Evolutionary conservation across 2,888 invertebrate genomes (phyloP).

Genomic region (Andrena marginata): DNA sequence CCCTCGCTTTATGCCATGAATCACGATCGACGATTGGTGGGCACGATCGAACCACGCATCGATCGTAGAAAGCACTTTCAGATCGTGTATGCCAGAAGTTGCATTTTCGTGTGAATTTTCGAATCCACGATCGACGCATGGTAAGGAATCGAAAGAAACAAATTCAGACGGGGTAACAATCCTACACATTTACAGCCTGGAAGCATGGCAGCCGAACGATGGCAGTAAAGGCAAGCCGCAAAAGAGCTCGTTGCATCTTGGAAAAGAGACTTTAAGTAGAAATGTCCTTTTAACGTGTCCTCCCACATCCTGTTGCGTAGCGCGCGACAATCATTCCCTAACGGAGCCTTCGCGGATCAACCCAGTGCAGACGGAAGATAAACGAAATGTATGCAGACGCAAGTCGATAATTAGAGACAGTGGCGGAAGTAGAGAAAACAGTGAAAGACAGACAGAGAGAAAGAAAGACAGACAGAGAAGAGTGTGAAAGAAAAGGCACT

Average conservation of each 20-base stretch:
- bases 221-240: slow-evolving; percentile 65
- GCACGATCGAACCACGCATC: slow-evolving; percentile 38
- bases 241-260: slow-evolving; percentile 54
- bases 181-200: slow-evolving; percentile 74
- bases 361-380: slow-evolving; percentile 44
- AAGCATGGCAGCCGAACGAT: slow-evolving; percentile 77
- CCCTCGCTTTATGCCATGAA: neutral
- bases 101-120: neutral
- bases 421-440: slow-evolving; percentile 26
- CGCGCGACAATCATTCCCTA: slow-evolving; percentile 35
- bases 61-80: slow-evolving; percentile 8
- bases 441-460: slow-evolving; percentile 8
- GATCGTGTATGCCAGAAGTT: too few species aligned
- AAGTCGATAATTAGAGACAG: slow-evolving; percentile 50
- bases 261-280: slow-evolving; percentile 36
- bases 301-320: slow-evolving; percentile 29
- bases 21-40: slow-evolving; percentile 32
- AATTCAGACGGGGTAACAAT: slow-evolving; percentile 68
- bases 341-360: slow-evolving; percentile 48
- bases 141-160: slow-evolving; percentile 14
- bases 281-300: slow-evolving; percentile 36
- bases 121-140: slow-evolving; percentile 32
- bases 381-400: slow-evolving; percentile 50
- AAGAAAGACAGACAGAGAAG: slow-evolving; percentile 16
- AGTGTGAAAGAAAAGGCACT: slow-evolving; percentile 34